These are phyloP conservation scores for Rhabdornis inornatus DNA, from an alignment of 2,113 vertebrate genomes.

Conservation along the genomic window DNA sequence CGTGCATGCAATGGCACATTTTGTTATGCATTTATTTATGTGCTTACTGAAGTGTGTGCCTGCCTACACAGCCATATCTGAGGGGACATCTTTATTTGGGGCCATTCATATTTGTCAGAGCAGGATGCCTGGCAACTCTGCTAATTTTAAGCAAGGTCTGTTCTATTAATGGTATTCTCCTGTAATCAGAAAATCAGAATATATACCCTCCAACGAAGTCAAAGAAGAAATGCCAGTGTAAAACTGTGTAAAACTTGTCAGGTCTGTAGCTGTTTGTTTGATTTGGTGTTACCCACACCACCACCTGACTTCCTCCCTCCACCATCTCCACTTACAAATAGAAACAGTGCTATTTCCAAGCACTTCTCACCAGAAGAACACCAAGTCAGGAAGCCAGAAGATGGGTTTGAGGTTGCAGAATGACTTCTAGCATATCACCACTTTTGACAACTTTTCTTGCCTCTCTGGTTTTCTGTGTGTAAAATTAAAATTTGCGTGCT, in stretches of 20 bases:
- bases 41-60: background rate
- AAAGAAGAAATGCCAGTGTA: background rate
- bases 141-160: background rate
- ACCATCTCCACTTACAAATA: background rate
- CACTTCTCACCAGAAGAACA: background rate
- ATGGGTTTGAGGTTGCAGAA: background rate
- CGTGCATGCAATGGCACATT: background rate
- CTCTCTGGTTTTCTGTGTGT: background rate
- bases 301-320: background rate
- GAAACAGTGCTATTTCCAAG: background rate
- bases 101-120: background rate
- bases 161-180: background rate
- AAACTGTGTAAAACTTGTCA: background rate
- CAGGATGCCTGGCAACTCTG: background rate
- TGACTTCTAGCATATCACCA: background rate
- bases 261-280: background rate
- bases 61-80: background rate
- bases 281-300: background rate
- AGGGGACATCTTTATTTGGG: background rate
- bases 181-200: background rate
- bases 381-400: background rate
- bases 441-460: background rate
- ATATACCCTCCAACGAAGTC: background rate
- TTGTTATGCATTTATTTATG: conserved; percentile 16
- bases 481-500: background rate